A percentile compares a stretch with the other conserved stretches of the same genome.
phyloP scores from a whole-genome alignment of 2,888 invertebrate species.

The Athripsodes cinereus region DNA sequence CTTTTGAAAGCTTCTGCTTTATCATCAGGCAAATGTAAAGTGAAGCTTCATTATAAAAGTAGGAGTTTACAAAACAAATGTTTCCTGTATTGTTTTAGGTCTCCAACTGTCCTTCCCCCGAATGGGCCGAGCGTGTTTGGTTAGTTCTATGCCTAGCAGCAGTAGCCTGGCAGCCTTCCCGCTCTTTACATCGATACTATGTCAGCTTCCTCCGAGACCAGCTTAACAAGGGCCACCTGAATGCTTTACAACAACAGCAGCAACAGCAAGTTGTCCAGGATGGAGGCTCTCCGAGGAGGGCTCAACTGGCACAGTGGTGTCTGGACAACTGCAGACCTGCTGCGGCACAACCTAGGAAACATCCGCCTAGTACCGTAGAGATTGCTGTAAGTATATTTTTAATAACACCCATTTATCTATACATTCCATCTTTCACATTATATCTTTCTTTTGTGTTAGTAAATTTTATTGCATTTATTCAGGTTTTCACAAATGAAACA shows the following conservation, averaged over 20 bases:
- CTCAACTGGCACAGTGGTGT: conserved; percentile 91
- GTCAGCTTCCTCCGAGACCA: conserved; percentile 46
- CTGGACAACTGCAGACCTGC: conserved; percentile 87
- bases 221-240: conserved; percentile 26
- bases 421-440: no score
- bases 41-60: no score
- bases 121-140: conserved; percentile 84
- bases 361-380: conserved; percentile 88
- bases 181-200: conserved; percentile 74
- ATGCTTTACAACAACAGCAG: conserved; percentile 35
- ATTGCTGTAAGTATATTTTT: conserved; percentile 62
- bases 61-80: no score
- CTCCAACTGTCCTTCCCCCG: conserved; percentile 81
- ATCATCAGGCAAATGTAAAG: no score
- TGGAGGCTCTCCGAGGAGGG: conserved; percentile 34
- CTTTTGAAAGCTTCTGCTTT: no score
- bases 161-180: conserved; percentile 88
- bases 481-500: no score
- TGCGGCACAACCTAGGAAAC: conserved; percentile 71
- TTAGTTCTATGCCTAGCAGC: conserved; percentile 81
- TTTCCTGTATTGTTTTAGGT: no score
- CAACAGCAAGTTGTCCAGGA: no score
- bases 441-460: no score
- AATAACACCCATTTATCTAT: no score
- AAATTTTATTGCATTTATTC: no score